Conservation (phyloP, 2,797 vertebrate species). For the Enteromius argenteus region DNA sequence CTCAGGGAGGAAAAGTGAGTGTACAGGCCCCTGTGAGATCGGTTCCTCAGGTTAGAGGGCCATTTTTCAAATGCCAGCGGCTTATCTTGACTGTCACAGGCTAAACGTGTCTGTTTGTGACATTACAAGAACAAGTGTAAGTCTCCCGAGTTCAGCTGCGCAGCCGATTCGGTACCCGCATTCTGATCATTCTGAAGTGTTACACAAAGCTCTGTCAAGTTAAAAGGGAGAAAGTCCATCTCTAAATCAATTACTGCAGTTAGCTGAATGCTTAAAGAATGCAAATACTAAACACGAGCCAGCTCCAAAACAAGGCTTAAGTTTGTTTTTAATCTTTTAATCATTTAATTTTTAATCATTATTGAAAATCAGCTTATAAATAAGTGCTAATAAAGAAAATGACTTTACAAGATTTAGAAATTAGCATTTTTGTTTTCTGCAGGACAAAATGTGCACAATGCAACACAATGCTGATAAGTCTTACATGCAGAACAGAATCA, state of each 20-base stretch:
- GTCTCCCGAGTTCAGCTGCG: conserved; percentile 24
- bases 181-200: conserved; percentile 11
- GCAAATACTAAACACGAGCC: background rate
- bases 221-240: conserved; percentile 3
- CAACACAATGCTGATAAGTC: background rate
- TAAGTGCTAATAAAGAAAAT: background rate
- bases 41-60: conserved; percentile 38
- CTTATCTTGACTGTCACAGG: conserved; percentile 39
- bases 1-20: conserved; percentile 32
- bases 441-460: background rate
- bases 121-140: conserved; percentile 37
- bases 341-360: background rate
- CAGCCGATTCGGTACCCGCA: background rate
- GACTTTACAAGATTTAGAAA: background rate
- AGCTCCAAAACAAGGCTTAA: background rate
- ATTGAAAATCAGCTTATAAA: background rate
- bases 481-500: background rate
- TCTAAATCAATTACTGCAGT: background rate
- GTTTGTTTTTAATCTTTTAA: background rate
- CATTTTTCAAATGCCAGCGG: conserved; percentile 33
- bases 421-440: background rate
- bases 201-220: background rate
- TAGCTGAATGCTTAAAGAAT: conserved; percentile 5
- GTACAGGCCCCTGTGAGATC: background rate
- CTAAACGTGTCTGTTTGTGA: conserved; percentile 26